Evolutionary conservation across 2,888 invertebrate genomes (phyloP).

Genomic region (Agrochola circellaris): DNA sequence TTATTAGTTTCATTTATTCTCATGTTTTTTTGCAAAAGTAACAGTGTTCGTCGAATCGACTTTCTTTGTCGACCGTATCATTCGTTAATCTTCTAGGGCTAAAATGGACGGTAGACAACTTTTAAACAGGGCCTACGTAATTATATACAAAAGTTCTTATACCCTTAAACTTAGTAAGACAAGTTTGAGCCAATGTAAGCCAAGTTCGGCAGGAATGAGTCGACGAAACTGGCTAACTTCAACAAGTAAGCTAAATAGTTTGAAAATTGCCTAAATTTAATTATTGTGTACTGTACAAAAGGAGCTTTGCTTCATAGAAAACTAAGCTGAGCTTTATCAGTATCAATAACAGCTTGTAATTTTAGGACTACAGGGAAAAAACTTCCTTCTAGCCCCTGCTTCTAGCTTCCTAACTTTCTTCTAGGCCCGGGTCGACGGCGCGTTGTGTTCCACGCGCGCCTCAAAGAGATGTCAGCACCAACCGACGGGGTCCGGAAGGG

Average conservation of each 20-base stretch:
- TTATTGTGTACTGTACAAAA: conserved; percentile 49
- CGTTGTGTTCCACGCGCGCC: too few species aligned
- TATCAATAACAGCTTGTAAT: too few species aligned
- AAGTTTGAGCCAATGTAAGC: conserved; percentile 57
- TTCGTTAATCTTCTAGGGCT: conserved; percentile 61
- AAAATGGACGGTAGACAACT: conserved; percentile 54
- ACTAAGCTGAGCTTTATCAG: neutral
- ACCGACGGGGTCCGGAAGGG: too few species aligned
- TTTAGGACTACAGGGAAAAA: too few species aligned
- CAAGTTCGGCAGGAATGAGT: conserved; percentile 57
- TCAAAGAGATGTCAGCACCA: too few species aligned
- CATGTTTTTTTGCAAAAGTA: too few species aligned
- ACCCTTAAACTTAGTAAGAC: conserved; percentile 55
- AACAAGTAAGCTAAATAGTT: conserved; percentile 51
- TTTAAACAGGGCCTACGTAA: conserved; percentile 61
- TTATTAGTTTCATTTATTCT: neutral
- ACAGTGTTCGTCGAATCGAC: too few species aligned
- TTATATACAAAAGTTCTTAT: conserved; percentile 64
- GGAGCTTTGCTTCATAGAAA: conserved; percentile 18
- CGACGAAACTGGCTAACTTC: conserved; percentile 43
- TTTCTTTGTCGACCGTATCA: conserved; percentile 6
- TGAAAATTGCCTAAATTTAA: conserved; percentile 57
- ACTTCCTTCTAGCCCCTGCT: too few species aligned
- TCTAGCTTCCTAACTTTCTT: too few species aligned
- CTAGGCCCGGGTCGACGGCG: too few species aligned